Conservation (phyloP, 2,888 invertebrate species). For the Rhagophthalmus giganteus region DNA sequence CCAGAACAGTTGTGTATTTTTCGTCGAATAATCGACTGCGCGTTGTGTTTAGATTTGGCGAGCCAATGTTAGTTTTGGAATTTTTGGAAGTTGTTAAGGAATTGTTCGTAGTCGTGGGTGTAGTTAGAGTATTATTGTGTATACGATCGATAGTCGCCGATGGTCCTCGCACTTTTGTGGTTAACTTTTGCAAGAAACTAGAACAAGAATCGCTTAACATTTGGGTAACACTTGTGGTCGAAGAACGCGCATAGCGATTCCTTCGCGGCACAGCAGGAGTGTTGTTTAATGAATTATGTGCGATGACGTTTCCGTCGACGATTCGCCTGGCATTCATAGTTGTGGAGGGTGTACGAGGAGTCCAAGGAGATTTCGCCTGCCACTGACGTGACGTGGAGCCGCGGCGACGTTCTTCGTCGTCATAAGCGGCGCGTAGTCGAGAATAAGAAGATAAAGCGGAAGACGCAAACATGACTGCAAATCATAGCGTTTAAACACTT, state of each 20-base stretch:
- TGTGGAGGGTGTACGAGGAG: constrained; percentile 30
- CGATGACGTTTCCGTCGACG: no score
- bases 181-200: constrained; percentile 78
- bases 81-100: constrained; percentile 1
- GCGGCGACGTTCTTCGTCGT: constrained; percentile 41
- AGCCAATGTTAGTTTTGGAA: constrained; percentile 20
- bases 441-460: constrained; percentile 46
- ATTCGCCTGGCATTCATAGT: constrained; percentile 34
- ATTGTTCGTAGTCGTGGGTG: constrained; percentile 4
- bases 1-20: constrained; percentile 76
- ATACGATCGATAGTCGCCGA: constrained; percentile 56
- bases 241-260: constrained; percentile 77
- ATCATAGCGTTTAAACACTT: constrained; percentile 13
- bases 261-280: constrained; percentile 60
- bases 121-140: constrained; percentile 13
- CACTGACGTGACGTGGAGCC: constrained; percentile 30
- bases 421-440: constrained; percentile 48
- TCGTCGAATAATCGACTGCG: constrained; percentile 71
- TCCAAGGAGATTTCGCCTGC: constrained; percentile 31
- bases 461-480: constrained; percentile 34
- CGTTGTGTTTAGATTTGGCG: constrained; percentile 57
- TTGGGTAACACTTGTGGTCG: constrained; percentile 81
- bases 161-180: constrained; percentile 74
- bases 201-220: constrained; percentile 85
- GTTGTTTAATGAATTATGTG: constrained; percentile 41